Base-by-base conservation (phyloP, 1,140 invertebrate species). In the Eupeodes corollae region DNA sequence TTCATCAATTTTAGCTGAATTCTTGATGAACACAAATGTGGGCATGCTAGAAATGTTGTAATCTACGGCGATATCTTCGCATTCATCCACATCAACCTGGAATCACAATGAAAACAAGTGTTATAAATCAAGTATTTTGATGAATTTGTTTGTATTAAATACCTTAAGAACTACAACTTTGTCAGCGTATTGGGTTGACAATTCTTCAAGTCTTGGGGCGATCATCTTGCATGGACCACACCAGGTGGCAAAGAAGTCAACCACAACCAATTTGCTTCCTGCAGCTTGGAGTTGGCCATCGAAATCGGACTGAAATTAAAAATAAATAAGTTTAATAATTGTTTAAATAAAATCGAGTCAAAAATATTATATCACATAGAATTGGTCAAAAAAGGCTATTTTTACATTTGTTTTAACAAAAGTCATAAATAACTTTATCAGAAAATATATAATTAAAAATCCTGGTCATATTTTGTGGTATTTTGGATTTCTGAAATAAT, bases 161-260 rank as follows among this genome's bases (percentile, higher is more conserved):
- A 80, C 79, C 74, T 79, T 74, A 42, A 78, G 50, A 14, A 78
- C 69, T 41, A 77, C 69, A 42, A 81, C 53, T 37, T 66, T 69
- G 41, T 73, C 71, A 13, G 69, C 56, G 61, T 73, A 73, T 52
- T 78, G 73, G 3, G 58, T 66, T 15, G 79, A 70, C 18, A 84
- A 63, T 59, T 82, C 81, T 50, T 82, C 79, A 38, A 88, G 64
- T 57, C 80, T 83, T 6, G 94, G 94, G 6, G 82, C 79, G 69
- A 98, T 96, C 70, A 83, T 77, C 69, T 88, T 91, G 75, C 94
- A 98, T 11, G 94, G 94, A 1, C 91, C 92, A 71, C 87, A 90
- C 88, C 87, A 91, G 44, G 78, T 59, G 52, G 65, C 65, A 69
- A 79, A 83, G 68, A 92, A 90, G 63, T 96, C 91, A 46, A 98